Percentiles rank a stretch among this genome's conserved stretches.
Conservation (phyloP, 2,797 vertebrate species). For the Poeciliopsis presidionis region DNA sequence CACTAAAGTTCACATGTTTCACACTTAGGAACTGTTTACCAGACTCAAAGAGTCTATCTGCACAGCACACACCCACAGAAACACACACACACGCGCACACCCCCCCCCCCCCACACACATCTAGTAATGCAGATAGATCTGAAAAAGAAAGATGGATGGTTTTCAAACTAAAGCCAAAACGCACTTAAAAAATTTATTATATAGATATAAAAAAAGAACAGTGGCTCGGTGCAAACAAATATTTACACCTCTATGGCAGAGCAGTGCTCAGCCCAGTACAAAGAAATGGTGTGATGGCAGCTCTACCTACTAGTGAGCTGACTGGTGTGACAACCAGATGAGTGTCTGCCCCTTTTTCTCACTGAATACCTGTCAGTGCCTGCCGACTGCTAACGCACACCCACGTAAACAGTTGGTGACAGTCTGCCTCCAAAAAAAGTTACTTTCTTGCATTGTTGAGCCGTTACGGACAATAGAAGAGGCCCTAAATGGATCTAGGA, state of each 20-base stretch:
- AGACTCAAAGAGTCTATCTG: slow-evolving; percentile 66
- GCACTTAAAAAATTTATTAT: slow-evolving; percentile 66
- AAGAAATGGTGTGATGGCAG: slow-evolving; percentile 51
- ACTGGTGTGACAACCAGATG: slow-evolving; percentile 69
- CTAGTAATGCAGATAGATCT: slow-evolving; percentile 17
- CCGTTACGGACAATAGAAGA: neutral
- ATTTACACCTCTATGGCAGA: slow-evolving; percentile 60
- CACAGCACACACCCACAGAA: slow-evolving; percentile 25
- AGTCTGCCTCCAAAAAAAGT: slow-evolving; percentile 48
- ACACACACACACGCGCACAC: slow-evolving; percentile 22
- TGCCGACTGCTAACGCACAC: slow-evolving; percentile 56
- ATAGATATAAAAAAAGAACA: slow-evolving; percentile 22
- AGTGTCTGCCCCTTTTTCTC: slow-evolving; percentile 64
- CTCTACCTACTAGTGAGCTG: slow-evolving; percentile 65
- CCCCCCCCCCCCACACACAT: slow-evolving; percentile 9
- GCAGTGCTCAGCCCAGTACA: slow-evolving; percentile 40
- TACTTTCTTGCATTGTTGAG: neutral
- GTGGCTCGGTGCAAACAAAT: slow-evolving; percentile 46
- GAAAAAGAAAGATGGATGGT: slow-evolving; percentile 22
- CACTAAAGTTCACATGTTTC: slow-evolving; percentile 78
- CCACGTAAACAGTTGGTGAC: slow-evolving; percentile 51
- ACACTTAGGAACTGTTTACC: slow-evolving; percentile 76
- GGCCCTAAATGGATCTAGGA: slow-evolving; percentile 14
- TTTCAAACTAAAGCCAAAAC: slow-evolving; percentile 38
- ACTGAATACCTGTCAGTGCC: slow-evolving; percentile 73